These are phyloP conservation scores for Rallus limicola DNA, from an alignment of 2,113 vertebrate genomes.

Conservation along the genomic window DNA sequence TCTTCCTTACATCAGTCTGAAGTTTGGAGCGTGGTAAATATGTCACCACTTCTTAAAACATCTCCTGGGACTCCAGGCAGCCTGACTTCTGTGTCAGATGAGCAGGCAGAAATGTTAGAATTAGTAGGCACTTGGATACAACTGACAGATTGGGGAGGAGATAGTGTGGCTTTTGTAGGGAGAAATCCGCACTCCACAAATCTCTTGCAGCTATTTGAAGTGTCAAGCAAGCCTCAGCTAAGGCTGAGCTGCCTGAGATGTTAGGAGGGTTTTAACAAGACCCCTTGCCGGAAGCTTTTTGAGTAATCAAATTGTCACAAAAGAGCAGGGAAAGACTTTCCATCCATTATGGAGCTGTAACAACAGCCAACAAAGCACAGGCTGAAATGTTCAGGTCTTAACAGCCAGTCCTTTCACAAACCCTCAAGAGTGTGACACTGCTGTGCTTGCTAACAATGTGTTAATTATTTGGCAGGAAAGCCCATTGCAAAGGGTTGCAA, in stretches of 20 bases:
- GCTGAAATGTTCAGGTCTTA: neutral
- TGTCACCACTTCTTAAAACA: neutral
- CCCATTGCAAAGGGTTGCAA: neutral
- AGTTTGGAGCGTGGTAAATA: neutral
- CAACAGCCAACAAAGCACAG: neutral
- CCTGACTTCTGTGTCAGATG: neutral
- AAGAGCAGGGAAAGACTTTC: neutral
- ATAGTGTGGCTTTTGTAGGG: neutral
- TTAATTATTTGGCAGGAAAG: neutral
- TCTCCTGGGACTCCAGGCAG: neutral
- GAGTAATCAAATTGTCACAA: too few species aligned
- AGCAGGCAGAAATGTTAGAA: neutral
- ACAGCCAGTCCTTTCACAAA: neutral
- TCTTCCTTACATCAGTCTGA: neutral
- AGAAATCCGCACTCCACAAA: slow-evolving; percentile 18
- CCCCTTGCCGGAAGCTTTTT: neutral
- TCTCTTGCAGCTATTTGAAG: neutral
- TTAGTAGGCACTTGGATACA: neutral
- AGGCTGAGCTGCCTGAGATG: neutral
- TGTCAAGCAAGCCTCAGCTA: neutral
- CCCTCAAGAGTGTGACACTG: neutral
- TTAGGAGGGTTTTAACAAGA: neutral
- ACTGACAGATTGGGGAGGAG: neutral
- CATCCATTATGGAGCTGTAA: neutral
- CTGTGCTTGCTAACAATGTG: neutral